These are phyloP conservation scores for Bedellia somnulentella DNA, from an alignment of 2,888 invertebrate species.

Conservation along the genomic window DNA sequence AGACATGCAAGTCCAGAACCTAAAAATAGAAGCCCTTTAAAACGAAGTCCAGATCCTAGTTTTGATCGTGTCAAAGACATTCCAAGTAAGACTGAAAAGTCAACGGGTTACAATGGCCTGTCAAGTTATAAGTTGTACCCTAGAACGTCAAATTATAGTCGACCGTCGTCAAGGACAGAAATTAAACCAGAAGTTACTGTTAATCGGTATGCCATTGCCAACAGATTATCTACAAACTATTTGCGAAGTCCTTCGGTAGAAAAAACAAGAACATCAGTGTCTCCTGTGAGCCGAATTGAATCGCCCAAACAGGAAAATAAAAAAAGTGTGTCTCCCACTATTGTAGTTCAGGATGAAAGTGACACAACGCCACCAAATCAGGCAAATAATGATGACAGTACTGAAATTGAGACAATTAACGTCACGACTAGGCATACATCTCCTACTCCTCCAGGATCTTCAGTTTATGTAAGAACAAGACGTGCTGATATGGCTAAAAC, in stretches of 20 bases:
- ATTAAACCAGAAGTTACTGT: slow-evolving; percentile 21
- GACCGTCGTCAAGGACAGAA: slow-evolving; percentile 29
- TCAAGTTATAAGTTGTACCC: slow-evolving; percentile 58
- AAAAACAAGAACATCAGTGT: slow-evolving; percentile 29
- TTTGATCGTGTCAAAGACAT: slow-evolving; percentile 59
- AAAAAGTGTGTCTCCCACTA: slow-evolving; percentile 19
- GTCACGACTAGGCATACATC: slow-evolving; percentile 78
- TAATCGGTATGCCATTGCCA: slow-evolving; percentile 43
- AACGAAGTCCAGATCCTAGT: slow-evolving; percentile 59
- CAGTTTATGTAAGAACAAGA: slow-evolving; percentile 64
- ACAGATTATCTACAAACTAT: slow-evolving; percentile 40
- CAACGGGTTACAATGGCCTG: slow-evolving; percentile 49
- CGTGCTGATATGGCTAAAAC: slow-evolving; percentile 74
- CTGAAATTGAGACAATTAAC: slow-evolving; percentile 18
- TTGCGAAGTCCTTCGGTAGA: slow-evolving; percentile 38
- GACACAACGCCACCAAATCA: slow-evolving; percentile 13
- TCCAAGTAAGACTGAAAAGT: slow-evolving; percentile 59
- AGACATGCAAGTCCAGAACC: slow-evolving; percentile 55
- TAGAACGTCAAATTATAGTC: slow-evolving; percentile 25
- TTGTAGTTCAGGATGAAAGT: slow-evolving; percentile 13
- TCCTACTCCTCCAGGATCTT: slow-evolving; percentile 71
- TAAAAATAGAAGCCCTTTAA: slow-evolving; percentile 29
- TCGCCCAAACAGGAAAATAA: slow-evolving; percentile 20
- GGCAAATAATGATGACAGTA: slow-evolving; percentile 14
- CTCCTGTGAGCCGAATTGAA: slow-evolving; percentile 32